Evolutionary conservation across 2,888 invertebrate genomes (phyloP), one percentile per base, ranked within the genome.

Genomic region (Prenolepis imparis): DNA sequence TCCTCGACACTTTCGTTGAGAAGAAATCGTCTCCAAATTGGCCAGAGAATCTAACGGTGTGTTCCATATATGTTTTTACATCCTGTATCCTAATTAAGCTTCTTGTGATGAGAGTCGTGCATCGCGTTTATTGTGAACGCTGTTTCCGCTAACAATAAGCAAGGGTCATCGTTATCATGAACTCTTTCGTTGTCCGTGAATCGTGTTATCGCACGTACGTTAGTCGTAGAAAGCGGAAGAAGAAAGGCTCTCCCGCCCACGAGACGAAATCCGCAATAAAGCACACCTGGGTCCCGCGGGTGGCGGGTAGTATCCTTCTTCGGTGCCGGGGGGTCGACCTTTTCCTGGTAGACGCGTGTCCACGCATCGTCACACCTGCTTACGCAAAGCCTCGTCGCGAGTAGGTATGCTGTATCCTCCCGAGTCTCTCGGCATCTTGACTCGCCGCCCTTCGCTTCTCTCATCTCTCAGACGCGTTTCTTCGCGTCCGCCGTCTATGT

Each of bases 311-410:
- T 2, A 57, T 32, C 59, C 86, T 89, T 86, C 86, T 89, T 86
- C 85, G 86, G 86, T 86, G 89, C 83, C 28, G 28, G 89, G 89
- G 90, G 87, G 86, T 90, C 78, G 83, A 84, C 64, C 84, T 92
- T 94, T 39, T 93, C 94, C 92, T 91, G 93, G 93, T 92, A 93
- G 92, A 94, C 92, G 94, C 94, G 94, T 94, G 94, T 94, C 93
- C 92, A 86, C 91, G 94, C 94, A 94, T 94, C 94, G 94, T 94
- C 94, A 94, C 94, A 94, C 94, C 93, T 94, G 94, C 94, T 94
- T 94, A 94, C 91, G 92, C 86, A 91, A 93, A 93, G 91, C 91
- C 89, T 84, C 83, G 85, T 87, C 89, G 86, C 90, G 87, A 90
- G 89, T 86, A 90, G 57, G 48, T 48, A 9, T 64, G 84, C 85